Evolutionary conservation across 2,888 invertebrate species (phyloP).

Genomic region (Polyommatus iphigenia): DNA sequence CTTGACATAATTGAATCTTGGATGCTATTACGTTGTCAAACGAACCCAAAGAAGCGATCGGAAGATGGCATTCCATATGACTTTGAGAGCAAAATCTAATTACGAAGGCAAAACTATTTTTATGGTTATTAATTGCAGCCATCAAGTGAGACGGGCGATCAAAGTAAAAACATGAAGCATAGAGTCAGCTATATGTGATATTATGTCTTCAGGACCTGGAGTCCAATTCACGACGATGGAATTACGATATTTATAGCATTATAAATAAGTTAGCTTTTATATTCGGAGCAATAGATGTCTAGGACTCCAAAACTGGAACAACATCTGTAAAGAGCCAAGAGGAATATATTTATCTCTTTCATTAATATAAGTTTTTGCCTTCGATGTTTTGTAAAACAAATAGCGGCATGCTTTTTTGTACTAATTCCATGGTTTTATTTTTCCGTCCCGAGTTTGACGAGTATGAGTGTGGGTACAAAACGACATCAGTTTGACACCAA

Average conservation of each 20-base stretch:
- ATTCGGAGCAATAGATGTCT: too few species aligned
- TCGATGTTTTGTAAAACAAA: neutral
- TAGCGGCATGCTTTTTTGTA: neutral
- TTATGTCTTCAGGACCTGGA: neutral
- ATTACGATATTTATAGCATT: too few species aligned
- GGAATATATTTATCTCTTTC: too few species aligned
- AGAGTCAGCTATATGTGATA: neutral
- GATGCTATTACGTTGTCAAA: neutral
- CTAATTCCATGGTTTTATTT: neutral
- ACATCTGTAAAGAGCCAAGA: too few species aligned
- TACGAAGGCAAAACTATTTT: neutral
- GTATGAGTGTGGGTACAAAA: slow-evolving; percentile 23
- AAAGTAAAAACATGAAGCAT: neutral
- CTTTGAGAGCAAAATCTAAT: neutral
- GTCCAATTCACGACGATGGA: neutral
- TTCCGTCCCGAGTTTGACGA: slow-evolving; percentile 7
- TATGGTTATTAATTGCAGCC: neutral
- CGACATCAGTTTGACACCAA: slow-evolving; percentile 52
- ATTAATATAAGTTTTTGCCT: too few species aligned
- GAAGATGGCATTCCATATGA: neutral
- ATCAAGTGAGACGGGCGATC: neutral
- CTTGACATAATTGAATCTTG: neutral
- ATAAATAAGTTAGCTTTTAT: too few species aligned
- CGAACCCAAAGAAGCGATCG: neutral
- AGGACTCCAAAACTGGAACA: too few species aligned